A percentile compares a stretch with the other conserved stretches of the same genome.
phyloP scores from a whole-genome alignment of 1,140 invertebrate genomes.

The Pinna nobilis region DNA sequence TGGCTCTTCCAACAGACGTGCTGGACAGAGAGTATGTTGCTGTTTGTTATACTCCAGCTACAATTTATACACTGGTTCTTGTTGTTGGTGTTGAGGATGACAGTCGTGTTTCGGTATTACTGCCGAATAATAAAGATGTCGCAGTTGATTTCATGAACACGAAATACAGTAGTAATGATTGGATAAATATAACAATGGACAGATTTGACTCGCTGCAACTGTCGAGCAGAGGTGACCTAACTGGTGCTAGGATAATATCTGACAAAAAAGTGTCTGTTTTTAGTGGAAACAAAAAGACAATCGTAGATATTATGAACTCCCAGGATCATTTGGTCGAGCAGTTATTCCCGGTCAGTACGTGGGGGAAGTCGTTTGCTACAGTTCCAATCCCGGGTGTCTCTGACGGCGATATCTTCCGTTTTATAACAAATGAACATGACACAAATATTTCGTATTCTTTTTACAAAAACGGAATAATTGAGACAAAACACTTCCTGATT shows the following conservation, averaged over 20 bases:
- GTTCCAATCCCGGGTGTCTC: constrained; percentile 27
- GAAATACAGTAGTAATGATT: constrained; percentile 36
- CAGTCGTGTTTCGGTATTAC: constrained; percentile 32
- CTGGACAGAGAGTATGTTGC: constrained; percentile 55
- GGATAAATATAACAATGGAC: constrained; percentile 36
- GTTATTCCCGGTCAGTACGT: constrained; percentile 25
- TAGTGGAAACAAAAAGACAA: neutral
- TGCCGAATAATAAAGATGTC: constrained; percentile 22
- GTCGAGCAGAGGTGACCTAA: constrained; percentile 45
- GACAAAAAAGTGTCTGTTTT: constrained; percentile 50
- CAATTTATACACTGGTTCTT: constrained; percentile 25
- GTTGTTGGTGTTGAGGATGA: constrained; percentile 35
- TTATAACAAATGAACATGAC: constrained; percentile 25
- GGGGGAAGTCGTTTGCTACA: constrained; percentile 31
- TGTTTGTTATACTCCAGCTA: constrained; percentile 36
- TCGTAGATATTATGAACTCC: neutral
- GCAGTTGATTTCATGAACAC: constrained; percentile 30
- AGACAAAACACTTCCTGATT: neutral
- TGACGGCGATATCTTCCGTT: constrained; percentile 30
- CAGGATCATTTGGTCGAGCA: constrained; percentile 34
- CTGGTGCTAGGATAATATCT: constrained; percentile 50
- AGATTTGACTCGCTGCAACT: constrained; percentile 50
- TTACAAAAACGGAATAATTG: neutral
- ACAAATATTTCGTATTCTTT: constrained; percentile 23
- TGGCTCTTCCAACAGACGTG: constrained; percentile 56